phyloP scores from a whole-genome alignment of 1,140 invertebrate genomes.

The Agrypnia vestita region DNA sequence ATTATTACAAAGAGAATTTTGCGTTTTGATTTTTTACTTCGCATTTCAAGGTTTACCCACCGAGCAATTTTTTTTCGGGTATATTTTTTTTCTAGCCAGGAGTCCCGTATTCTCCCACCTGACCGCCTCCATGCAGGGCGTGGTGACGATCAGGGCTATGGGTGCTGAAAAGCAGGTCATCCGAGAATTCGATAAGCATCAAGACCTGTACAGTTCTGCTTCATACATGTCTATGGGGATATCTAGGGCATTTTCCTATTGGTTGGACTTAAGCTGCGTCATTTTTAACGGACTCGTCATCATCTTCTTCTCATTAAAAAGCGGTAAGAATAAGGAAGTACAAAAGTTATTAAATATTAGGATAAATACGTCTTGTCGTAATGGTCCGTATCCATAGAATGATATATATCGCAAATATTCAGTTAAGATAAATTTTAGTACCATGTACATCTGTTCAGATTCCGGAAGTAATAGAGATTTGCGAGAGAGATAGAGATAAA shows the following conservation, averaged over 20 bases:
- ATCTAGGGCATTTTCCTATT: slow-evolving; percentile 81
- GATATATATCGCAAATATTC: no score
- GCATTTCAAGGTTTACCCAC: no score
- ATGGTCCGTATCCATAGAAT: no score
- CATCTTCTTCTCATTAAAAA: slow-evolving; percentile 73
- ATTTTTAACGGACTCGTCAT: slow-evolving; percentile 77
- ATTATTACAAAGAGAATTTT: neutral
- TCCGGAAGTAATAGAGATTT: no score
- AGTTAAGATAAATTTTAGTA: no score
- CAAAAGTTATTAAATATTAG: neutral
- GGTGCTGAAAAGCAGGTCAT: slow-evolving; percentile 74
- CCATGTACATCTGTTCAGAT: no score
- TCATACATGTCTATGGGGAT: slow-evolving; percentile 80
- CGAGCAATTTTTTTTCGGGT: no score
- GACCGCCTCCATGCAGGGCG: slow-evolving; percentile 77
- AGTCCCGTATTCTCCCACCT: slow-evolving; percentile 83
- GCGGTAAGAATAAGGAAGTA: slow-evolving; percentile 11
- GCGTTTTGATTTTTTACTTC: neutral
- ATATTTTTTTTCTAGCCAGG: slow-evolving; percentile 66
- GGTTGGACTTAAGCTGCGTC: slow-evolving; percentile 80
- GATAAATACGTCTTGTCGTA: neutral
- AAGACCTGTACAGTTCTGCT: slow-evolving; percentile 69
- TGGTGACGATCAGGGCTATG: slow-evolving; percentile 80
- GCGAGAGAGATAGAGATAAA: no score
- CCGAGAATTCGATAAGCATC: slow-evolving; percentile 72